Evolutionary conservation across 1,140 invertebrate species (phyloP), one percentile per base, ranked within the genome.

Genomic region (Stenopsyche tienmushanensis): DNA sequence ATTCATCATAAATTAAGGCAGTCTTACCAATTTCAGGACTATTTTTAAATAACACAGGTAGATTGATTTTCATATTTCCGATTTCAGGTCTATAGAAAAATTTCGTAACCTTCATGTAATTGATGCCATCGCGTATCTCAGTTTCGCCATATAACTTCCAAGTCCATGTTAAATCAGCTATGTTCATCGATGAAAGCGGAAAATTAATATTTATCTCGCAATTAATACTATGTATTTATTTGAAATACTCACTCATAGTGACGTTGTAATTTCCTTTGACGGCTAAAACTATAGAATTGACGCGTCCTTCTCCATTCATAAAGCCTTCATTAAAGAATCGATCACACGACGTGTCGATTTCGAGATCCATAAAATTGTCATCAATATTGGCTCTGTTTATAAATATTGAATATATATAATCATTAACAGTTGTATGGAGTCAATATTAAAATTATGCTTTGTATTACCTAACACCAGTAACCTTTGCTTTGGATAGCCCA

Each of bases 41-140:
- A 26, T 83, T 83, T n/a, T 81, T 81, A 65, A 85, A 83, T 0
- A 86, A 73, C 69, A 84, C 82, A 0, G 76, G 78, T 18, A 85
- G 73, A 62, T 76, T 77, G 1, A 83, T 71, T 20, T 78, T 77
- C 81, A 86, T 80, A 26, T 80, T 76, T 1, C 82, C 78, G 3
- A 90, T 78, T 67, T 86, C 83, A 9, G 85, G 86, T 24, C 80
- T 79, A 67, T 87, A 75, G 71, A 82, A 83, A 71, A 89, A 88
- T 20, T 86, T 85, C 52, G 84, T 83, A 3, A 85, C 77, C 50
- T 72, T 70, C 18, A 80, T 47, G 67, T 76, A 79, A 9, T 74
- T 79, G 42, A 77, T 74, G 18, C 72, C 71, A 24, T 76, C 67
- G 57, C 72, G 77, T 50, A 74, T 75, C 60, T 77, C 74, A 3